phyloP scores from a whole-genome alignment of 2,797 vertebrate species.

The Myripristis murdjan region DNA sequence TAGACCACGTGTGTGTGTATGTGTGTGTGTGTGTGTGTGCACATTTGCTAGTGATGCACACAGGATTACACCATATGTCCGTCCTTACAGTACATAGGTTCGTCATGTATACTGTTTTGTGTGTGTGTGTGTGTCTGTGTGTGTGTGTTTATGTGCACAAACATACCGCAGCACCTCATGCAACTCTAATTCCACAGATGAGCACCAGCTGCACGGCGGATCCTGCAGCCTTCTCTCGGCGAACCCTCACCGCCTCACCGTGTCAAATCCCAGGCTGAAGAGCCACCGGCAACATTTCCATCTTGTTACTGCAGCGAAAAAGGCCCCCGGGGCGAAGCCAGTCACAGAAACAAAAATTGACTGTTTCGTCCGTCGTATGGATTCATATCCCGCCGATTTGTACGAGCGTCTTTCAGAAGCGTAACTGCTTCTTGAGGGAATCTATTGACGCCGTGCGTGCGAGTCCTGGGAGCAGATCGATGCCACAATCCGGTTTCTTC shows the following conservation, averaged over 20 bases:
- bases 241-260: slow-evolving; percentile 28
- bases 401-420: slow-evolving; percentile 52
- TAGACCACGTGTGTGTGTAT: no score
- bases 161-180: slow-evolving; percentile 19
- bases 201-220: slow-evolving; percentile 52
- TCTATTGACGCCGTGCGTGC: slow-evolving; percentile 72
- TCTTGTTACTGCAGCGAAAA: slow-evolving; percentile 45
- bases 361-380: slow-evolving; percentile 50
- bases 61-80: slow-evolving; percentile 28
- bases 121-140: background rate
- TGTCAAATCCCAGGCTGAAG: slow-evolving; percentile 52
- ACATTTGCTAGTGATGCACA: background rate
- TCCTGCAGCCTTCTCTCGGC: slow-evolving; percentile 58
- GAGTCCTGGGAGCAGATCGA: slow-evolving; percentile 70
- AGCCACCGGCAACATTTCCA: slow-evolving; percentile 52
- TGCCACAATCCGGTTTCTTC: slow-evolving; percentile 57
- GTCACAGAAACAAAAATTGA: slow-evolving; percentile 22
- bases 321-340: slow-evolving; percentile 37
- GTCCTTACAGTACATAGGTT: background rate
- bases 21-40: no score
- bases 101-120: slow-evolving; percentile 19
- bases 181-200: slow-evolving; percentile 36
- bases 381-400: slow-evolving; percentile 55
- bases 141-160: slow-evolving; percentile 3
- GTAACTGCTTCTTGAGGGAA: slow-evolving; percentile 51